Base-by-base conservation (phyloP, 2,113 vertebrate genomes). In the Hylia prasina region DNA sequence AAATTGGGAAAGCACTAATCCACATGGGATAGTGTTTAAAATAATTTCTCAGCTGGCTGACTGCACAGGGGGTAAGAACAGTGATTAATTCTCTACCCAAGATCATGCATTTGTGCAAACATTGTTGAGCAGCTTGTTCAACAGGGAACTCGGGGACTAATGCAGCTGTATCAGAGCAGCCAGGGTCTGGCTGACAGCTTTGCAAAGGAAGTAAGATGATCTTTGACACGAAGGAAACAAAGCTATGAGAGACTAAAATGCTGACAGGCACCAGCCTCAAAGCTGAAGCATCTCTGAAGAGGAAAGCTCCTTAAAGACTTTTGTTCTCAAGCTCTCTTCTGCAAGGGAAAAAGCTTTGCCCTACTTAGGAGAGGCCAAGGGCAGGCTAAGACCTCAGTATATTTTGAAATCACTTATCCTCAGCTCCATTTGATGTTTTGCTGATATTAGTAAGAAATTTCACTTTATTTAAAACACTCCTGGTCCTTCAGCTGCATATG, bases 221-320 rank as follows among this genome's bases (percentile, higher is more conserved):
- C 81, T 96, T 77, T 95, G 93, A 93, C 91, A 93, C 9, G 5
- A 61, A 96, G 57, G 61, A 97, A 97, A 97, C 89, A 90, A 78
- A 96, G 87, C 89, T 91, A 63, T 45, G 72, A 72, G 79, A 90
- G 69, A 85, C 57, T 83, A 82, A 91, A 94, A 93, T n/a, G 63
- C 85, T 94, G 93, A 95, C 90, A 95, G 89, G 81, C 89, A 73
- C 30, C 68, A 76, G 73, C 48, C 87, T 96, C 81, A 81, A 89
- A 95, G 83, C n/a, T 0, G 0, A 93, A 56, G 48, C 4, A 7
- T 58, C 69, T 76, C 71, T 65, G 79, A 96, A 95, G 64, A 94
- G 75, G 47, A 75, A 90, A 87, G 81, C 63, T 86, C 77, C 96
- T 94, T 88, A 63, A 83, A 92, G 89, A 87, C 51, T 87, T 92